Evolutionary conservation across 2,797 vertebrate genomes (phyloP).

Genomic region (Thripadectes ignobilis): DNA sequence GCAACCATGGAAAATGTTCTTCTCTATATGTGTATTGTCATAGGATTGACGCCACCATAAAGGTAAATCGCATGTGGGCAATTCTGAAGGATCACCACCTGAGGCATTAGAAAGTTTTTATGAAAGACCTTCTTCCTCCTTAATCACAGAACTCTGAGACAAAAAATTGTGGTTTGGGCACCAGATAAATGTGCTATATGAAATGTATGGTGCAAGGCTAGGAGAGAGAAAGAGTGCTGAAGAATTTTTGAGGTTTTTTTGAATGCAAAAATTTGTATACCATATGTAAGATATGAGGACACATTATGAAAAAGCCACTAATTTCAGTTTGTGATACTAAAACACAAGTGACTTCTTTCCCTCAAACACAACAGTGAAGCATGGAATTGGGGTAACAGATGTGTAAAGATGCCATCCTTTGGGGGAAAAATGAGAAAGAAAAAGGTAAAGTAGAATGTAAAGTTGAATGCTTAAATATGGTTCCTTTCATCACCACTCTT

Average conservation of each 20-base stretch:
- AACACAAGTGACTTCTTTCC: not conserved
- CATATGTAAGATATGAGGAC: not conserved
- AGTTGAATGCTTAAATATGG: not conserved
- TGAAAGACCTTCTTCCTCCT: not conserved
- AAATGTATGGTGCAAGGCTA: not conserved
- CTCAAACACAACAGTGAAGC: not conserved
- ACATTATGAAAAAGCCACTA: not conserved
- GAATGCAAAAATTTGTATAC: not conserved
- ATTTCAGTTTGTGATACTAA: not conserved
- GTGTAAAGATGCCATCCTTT: not conserved
- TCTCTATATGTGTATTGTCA: not conserved
- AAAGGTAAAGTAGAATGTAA: not conserved
- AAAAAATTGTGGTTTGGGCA: not conserved
- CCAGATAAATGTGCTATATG: not conserved
- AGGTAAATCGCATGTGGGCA: not conserved
- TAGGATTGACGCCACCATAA: not conserved
- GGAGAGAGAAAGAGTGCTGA: not conserved
- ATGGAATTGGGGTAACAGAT: not conserved
- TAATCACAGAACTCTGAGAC: not conserved
- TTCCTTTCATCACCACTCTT: not conserved
- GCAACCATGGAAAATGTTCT: not conserved
- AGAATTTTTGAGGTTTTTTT: not conserved
- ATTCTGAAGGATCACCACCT: not conserved
- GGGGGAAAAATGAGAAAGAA: fast-evolving
- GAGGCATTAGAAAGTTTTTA: not conserved